Percentiles rank a stretch among this genome's conserved stretches.
Conservation (phyloP, 2,888 invertebrate species). For the Epinotia bilunana region DNA sequence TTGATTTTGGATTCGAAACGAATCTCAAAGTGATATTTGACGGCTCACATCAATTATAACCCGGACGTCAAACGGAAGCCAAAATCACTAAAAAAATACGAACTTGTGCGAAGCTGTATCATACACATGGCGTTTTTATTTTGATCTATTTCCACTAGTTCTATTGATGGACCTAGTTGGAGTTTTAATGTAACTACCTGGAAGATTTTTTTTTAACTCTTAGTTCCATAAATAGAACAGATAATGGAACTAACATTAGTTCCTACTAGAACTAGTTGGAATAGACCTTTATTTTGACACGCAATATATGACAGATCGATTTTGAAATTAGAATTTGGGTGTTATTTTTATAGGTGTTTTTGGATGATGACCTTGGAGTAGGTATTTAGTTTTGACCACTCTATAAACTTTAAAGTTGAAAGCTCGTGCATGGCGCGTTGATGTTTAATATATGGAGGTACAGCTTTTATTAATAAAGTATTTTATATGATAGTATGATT, state of each 20-base stretch:
- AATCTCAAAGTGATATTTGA: slow-evolving; percentile 73
- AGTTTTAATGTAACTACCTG: too few species aligned
- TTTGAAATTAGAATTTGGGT: too few species aligned
- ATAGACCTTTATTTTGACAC: too few species aligned
- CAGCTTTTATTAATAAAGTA: too few species aligned
- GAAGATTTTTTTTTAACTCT: too few species aligned
- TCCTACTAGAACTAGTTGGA: too few species aligned
- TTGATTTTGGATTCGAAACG: slow-evolving; percentile 75
- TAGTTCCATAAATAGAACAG: too few species aligned
- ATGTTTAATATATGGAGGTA: neutral
- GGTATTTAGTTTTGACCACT: neutral
- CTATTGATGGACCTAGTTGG: too few species aligned
- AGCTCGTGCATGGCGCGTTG: slow-evolving; percentile 7
- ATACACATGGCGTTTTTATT: neutral
- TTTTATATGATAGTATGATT: too few species aligned
- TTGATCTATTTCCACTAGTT: neutral
- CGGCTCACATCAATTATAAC: slow-evolving; percentile 67
- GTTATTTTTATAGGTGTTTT: too few species aligned
- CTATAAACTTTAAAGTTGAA: neutral
- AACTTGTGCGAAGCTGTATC: neutral
- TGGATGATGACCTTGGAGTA: too few species aligned
- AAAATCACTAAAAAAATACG: neutral
- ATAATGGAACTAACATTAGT: too few species aligned
- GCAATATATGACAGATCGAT: neutral
- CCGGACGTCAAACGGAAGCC: slow-evolving; percentile 43